Percentiles rank a stretch among this genome's conserved stretches.
Evolutionary conservation across 2,888 invertebrate species (phyloP).

Genomic region (Spatulosminthurus flaviceps): DNA sequence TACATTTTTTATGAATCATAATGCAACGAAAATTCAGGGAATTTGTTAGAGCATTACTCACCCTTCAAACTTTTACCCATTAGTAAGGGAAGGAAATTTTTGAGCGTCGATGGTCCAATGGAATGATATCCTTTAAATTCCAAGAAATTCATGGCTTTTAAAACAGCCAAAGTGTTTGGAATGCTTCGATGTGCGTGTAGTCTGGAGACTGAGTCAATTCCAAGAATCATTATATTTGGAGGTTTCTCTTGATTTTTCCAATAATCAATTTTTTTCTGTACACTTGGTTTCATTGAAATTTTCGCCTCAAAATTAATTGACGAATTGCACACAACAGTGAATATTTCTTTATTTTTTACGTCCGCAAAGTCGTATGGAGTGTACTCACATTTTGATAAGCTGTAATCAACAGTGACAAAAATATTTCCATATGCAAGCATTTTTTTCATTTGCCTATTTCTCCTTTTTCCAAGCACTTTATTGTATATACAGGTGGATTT

Average conservation of each 20-base stretch:
- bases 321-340: slow-evolving; percentile 27
- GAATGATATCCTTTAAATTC: slow-evolving; percentile 76
- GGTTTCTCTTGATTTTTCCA: slow-evolving; percentile 36
- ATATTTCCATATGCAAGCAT: no score
- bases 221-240: slow-evolving; percentile 70
- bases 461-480: no score
- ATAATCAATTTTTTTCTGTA: slow-evolving; percentile 34
- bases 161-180: slow-evolving; percentile 76
- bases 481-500: no score
- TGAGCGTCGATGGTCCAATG: slow-evolving; percentile 73
- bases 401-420: no score
- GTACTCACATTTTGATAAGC: not conserved
- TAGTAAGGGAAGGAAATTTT: slow-evolving; percentile 84
- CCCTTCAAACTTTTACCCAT: slow-evolving; percentile 70
- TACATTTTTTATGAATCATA: not conserved
- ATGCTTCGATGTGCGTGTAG: slow-evolving; percentile 79
- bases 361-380: not conserved
- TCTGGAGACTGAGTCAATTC: slow-evolving; percentile 86
- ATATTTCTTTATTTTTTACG: slow-evolving; percentile 31
- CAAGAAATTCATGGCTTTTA: slow-evolving; percentile 75
- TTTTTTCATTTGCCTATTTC: no score
- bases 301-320: slow-evolving; percentile 31
- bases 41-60: not conserved
- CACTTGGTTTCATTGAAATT: slow-evolving; percentile 4
- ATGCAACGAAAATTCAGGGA: not conserved